Conservation (phyloP, 2,113 vertebrate species). For the Psophia crepitans region DNA sequence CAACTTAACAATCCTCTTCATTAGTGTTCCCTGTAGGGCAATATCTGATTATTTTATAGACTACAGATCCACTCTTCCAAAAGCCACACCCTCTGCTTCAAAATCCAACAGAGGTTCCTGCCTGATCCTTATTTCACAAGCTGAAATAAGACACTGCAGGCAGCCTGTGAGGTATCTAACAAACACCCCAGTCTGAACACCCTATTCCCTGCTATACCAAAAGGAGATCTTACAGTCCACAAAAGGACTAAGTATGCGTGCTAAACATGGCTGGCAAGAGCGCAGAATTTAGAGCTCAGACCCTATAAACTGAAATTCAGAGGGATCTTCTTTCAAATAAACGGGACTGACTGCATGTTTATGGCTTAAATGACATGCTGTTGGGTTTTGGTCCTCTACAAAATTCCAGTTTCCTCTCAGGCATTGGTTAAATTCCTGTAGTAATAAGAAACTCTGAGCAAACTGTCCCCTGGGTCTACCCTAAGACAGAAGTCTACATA, state of each 20-base stretch:
- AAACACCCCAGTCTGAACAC: background rate
- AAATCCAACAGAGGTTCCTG: background rate
- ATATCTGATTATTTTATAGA: background rate
- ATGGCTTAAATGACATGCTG: background rate
- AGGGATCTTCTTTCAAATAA: constrained; percentile 12
- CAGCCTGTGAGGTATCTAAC: background rate
- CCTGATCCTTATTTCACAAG: background rate
- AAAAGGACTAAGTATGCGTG: background rate
- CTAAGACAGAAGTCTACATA: background rate
- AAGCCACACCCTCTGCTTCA: background rate
- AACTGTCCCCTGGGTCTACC: background rate
- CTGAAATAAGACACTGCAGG: constrained; percentile 26
- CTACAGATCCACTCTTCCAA: background rate
- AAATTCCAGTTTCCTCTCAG: constrained; percentile 16
- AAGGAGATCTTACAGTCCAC: background rate
- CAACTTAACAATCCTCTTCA: background rate
- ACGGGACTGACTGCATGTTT: background rate
- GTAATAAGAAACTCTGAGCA: background rate
- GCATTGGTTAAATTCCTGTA: constrained; percentile 7
- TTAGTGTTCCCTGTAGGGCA: background rate
- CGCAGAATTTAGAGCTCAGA: background rate
- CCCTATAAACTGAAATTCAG: background rate
- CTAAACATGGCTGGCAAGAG: constrained; percentile 22
- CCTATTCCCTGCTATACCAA: background rate
- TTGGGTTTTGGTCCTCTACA: background rate